phyloP scores from a whole-genome alignment of 2,888 invertebrate genomes.

The Mongoloraphidia duomilia region DNA sequence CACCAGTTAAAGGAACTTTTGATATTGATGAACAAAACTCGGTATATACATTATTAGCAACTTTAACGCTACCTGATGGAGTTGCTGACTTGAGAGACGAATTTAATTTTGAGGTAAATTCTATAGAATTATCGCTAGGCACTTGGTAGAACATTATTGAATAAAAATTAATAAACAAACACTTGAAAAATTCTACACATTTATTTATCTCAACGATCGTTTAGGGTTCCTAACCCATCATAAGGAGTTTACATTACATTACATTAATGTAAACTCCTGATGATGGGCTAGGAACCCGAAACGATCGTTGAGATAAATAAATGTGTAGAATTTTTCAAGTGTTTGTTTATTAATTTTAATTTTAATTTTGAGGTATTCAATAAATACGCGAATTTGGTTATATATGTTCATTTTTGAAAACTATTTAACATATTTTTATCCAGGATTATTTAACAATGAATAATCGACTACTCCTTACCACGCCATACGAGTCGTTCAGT shows the following conservation, averaged over 20 bases:
- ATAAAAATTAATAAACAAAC: too few relatives aligned
- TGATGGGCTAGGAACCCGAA: too few relatives aligned
- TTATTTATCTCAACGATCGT: too few relatives aligned
- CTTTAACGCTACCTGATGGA: constrained; percentile 38
- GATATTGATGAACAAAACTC: constrained; percentile 38
- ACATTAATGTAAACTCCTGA: too few relatives aligned
- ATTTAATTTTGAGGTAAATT: constrained; percentile 37
- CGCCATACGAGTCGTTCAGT: constrained; percentile 35
- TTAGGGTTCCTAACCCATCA: too few relatives aligned
- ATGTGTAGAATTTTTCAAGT: too few relatives aligned
- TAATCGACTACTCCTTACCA: constrained; percentile 39
- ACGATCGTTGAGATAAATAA: too few relatives aligned
- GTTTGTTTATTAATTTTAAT: not conserved
- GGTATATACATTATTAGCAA: constrained; percentile 31
- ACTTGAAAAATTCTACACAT: too few relatives aligned
- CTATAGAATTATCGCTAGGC: too few relatives aligned
- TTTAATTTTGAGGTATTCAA: constrained; percentile 3
- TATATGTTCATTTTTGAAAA: not conserved
- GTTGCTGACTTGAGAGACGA: constrained; percentile 39
- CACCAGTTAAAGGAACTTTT: constrained; percentile 38
- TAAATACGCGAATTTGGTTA: not conserved
- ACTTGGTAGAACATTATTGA: too few relatives aligned
- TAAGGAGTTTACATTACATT: too few relatives aligned
- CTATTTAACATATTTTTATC: constrained; percentile 9
- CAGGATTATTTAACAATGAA: constrained; percentile 34